Percentiles rank a stretch among this genome's conserved stretches.
Conservation (phyloP, 2,888 invertebrate genomes). For the Ectobius pallidus region DNA sequence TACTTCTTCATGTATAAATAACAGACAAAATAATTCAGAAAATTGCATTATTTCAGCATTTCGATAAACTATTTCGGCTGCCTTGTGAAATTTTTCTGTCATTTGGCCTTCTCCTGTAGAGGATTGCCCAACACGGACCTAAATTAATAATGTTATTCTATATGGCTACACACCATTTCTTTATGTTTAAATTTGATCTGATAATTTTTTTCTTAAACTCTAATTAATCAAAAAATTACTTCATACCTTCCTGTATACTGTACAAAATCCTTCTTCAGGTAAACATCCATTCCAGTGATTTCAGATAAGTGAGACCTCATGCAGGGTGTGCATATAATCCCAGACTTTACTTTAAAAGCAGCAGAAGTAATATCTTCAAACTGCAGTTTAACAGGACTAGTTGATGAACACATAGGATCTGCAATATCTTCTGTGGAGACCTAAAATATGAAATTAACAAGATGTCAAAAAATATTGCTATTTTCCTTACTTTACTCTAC, state of each 20-base stretch:
- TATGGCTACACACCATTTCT: too few relatives aligned
- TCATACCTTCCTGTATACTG: constrained; percentile 93
- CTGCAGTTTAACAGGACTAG: constrained; percentile 70
- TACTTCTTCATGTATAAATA: too few relatives aligned
- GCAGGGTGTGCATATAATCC: constrained; percentile 85
- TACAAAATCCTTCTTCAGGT: constrained; percentile 91
- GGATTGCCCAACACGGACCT: neutral
- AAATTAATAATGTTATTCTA: too few relatives aligned
- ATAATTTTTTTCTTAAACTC: too few relatives aligned
- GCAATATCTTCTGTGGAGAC: constrained; percentile 44
- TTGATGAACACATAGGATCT: constrained; percentile 68
- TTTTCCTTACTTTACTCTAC: too few relatives aligned
- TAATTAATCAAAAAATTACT: too few relatives aligned
- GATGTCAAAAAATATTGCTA: too few relatives aligned
- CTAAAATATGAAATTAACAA: constrained; percentile 39
- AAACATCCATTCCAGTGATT: constrained; percentile 82
- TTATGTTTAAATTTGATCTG: too few relatives aligned
- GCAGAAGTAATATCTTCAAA: constrained; percentile 91
- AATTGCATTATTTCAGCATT: too few relatives aligned
- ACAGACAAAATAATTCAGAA: too few relatives aligned
- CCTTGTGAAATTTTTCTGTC: neutral
- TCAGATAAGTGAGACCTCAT: constrained; percentile 82
- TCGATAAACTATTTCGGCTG: too few relatives aligned
- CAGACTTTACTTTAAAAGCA: constrained; percentile 83
- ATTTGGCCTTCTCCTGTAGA: neutral